Conservation (phyloP, 2,797 vertebrate genomes). For the Acestrorhynchus altus region DNA sequence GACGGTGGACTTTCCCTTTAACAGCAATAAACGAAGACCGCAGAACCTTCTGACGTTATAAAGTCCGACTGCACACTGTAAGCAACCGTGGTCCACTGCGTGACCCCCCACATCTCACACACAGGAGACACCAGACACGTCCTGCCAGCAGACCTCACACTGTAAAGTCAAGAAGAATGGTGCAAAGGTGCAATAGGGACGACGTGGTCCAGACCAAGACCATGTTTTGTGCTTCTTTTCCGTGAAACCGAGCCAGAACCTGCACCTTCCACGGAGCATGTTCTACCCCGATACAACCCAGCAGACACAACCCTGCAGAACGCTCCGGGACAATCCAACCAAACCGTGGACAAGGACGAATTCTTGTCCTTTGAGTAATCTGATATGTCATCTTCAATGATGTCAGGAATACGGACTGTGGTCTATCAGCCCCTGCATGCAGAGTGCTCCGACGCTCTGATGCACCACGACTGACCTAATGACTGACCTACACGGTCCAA, state of each 20-base stretch:
- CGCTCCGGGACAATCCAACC: conserved; percentile 64
- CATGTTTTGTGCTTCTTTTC: background rate
- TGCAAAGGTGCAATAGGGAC: too few species aligned
- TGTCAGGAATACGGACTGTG: conserved; percentile 75
- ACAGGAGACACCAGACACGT: too few species aligned
- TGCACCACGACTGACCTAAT: conserved; percentile 34
- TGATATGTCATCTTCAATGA: conserved; percentile 83
- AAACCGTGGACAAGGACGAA: conserved; percentile 88
- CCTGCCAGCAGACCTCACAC: background rate
- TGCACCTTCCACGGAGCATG: background rate
- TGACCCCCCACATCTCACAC: too few species aligned
- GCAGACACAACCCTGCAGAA: conserved; percentile 26
- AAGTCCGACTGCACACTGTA: too few species aligned
- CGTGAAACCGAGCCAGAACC: background rate
- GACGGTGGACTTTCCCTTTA: too few species aligned
- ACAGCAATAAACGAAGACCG: too few species aligned
- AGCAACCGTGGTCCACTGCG: too few species aligned
- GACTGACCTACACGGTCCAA: conserved; percentile 23
- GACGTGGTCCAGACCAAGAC: background rate
- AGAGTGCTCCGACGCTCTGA: conserved; percentile 30
- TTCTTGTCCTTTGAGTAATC: conserved; percentile 86
- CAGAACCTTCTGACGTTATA: too few species aligned
- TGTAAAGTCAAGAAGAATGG: background rate
- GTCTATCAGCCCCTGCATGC: conserved; percentile 54
- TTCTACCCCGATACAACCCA: background rate